Conservation (phyloP, 2,797 vertebrate genomes). For the Melanotaenia pygmaea region DNA sequence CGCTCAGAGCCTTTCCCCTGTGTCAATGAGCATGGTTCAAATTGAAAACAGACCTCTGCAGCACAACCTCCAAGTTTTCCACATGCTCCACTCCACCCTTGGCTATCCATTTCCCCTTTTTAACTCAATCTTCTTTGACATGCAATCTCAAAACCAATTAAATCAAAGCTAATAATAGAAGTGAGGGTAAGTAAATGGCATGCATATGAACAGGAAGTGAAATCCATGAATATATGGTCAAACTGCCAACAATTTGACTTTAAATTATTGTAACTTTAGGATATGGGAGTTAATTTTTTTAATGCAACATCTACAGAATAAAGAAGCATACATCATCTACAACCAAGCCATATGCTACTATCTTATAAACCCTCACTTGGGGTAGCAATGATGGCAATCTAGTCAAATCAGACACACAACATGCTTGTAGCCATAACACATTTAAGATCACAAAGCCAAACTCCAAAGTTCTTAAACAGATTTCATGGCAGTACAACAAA, state of each 20-base stretch:
- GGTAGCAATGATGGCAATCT: conserved; percentile 45
- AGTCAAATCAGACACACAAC: conserved; percentile 42
- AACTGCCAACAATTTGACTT: conserved; percentile 7
- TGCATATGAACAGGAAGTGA: conserved; percentile 14
- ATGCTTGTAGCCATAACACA: conserved; percentile 56
- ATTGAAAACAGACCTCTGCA: conserved; percentile 82
- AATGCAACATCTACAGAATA: background rate
- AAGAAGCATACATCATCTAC: conserved; percentile 19
- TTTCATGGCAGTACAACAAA: background rate
- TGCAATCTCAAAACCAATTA: conserved; percentile 62
- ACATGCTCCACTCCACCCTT: conserved; percentile 63
- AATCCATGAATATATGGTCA: background rate
- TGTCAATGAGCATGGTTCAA: conserved; percentile 73
- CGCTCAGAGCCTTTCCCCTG: conserved; percentile 45
- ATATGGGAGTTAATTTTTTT: background rate
- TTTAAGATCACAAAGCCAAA: conserved; percentile 51
- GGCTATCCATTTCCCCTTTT: conserved; percentile 58
- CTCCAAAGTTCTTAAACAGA: conserved; percentile 25
- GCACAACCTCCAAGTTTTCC: conserved; percentile 59
- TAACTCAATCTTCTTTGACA: conserved; percentile 48
- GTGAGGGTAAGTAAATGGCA: conserved; percentile 18
- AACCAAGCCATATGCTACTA: conserved; percentile 29
- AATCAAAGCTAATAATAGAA: conserved; percentile 46
- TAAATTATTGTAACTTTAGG: conserved; percentile 17
- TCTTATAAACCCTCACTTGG: conserved; percentile 27